A percentile compares a stretch with the other conserved stretches of the same genome.
These are phyloP conservation scores for Siphamia tubifer DNA, from an alignment of 2,113 vertebrate species.

Conservation along the genomic window DNA sequence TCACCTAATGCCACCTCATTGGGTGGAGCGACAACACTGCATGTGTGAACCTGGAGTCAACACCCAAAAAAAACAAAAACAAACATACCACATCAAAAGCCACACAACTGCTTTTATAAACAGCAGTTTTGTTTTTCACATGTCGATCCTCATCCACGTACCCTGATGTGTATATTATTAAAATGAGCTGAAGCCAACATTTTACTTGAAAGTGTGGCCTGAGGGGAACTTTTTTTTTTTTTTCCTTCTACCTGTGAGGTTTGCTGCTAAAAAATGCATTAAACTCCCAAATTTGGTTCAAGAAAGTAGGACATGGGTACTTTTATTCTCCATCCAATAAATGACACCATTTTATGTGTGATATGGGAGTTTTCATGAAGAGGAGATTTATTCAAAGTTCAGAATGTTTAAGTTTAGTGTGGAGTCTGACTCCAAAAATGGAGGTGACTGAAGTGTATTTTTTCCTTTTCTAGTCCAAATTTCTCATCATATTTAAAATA, in stretches of 20 bases:
- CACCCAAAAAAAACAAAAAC: constrained; percentile 11
- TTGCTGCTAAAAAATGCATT: neutral
- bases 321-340: too few relatives aligned
- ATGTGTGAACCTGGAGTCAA: neutral
- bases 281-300: neutral
- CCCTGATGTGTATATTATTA: neutral
- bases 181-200: neutral
- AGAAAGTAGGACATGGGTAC: constrained; percentile 8
- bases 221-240: neutral
- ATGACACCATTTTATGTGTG: too few relatives aligned
- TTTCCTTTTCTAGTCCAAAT: too few relatives aligned
- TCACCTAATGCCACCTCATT: neutral
- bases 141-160: neutral
- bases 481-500: too few relatives aligned
- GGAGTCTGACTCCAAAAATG: too few relatives aligned
- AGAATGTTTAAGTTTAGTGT: too few relatives aligned
- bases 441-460: too few relatives aligned
- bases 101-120: neutral
- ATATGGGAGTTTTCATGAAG: too few relatives aligned
- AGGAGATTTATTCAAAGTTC: too few relatives aligned
- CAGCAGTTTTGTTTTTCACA: neutral
- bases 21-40: constrained; percentile 18
- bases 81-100: neutral
- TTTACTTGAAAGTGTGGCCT: neutral
- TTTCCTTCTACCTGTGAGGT: neutral